Percentiles rank a stretch among this genome's conserved stretches.
These are phyloP conservation scores for Tautogolabrus adspersus DNA, from an alignment of 2,113 vertebrate genomes.

Conservation along the genomic window DNA sequence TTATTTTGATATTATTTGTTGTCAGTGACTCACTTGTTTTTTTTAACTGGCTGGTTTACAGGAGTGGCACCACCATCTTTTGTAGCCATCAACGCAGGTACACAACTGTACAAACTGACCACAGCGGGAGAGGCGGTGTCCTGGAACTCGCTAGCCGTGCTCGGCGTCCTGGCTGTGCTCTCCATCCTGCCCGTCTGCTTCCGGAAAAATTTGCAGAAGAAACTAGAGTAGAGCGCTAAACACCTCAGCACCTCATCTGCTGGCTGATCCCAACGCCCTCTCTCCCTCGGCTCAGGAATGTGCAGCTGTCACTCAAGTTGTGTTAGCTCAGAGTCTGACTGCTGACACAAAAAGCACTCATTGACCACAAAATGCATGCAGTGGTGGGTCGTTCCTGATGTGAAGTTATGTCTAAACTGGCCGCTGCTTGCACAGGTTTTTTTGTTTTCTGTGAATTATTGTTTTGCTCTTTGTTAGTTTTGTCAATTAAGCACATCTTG, in stretches of 20 bases:
- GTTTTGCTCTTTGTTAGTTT: conserved; percentile 9
- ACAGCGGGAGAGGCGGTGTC: conserved; percentile 98
- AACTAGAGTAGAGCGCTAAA: conserved; percentile 87
- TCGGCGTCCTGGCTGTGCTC: conserved; percentile 92
- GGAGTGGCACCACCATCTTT: conserved; percentile 98
- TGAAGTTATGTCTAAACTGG: conserved; percentile 39
- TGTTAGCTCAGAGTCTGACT: conserved; percentile 21
- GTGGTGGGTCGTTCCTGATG: conserved; percentile 51
- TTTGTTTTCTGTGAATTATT: conserved; percentile 4
- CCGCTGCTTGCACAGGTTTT: conserved; percentile 39
- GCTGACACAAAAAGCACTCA: conserved; percentile 21
- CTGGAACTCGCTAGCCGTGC: conserved; percentile 95
- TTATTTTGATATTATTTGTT: background rate
- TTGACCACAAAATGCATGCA: conserved; percentile 53
- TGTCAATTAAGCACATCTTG: conserved; percentile 50
- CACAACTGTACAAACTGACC: conserved; percentile 96
- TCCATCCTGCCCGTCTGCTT: conserved; percentile 96
- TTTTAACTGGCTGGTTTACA: conserved; percentile 56
- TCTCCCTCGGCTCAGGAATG: conserved; percentile 80
- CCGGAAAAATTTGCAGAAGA: conserved; percentile 95
- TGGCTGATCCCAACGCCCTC: conserved; percentile 46
- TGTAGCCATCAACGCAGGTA: conserved; percentile 98
- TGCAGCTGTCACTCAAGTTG: conserved; percentile 47
- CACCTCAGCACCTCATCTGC: conserved; percentile 51
- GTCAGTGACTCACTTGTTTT: conserved; percentile 19